These are phyloP conservation scores for Drosophila rhopaloa DNA, from an alignment of 1,140 invertebrate species.

Conservation along the genomic window DNA sequence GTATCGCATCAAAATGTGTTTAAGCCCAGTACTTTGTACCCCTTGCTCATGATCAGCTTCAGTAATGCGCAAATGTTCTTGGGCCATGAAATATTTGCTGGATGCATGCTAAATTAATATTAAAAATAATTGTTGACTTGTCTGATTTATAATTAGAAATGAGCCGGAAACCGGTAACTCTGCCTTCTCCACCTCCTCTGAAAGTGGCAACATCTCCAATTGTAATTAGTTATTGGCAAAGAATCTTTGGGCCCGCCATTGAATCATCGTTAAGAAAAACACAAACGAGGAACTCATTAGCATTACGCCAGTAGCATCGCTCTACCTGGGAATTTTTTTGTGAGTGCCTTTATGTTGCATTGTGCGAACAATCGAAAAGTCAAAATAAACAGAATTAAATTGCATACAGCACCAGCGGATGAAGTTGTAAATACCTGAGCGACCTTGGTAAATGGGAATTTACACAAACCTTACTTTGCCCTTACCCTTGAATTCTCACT, in stretches of 20 bases:
- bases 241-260: constrained; percentile 43
- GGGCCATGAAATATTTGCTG: constrained; percentile 48
- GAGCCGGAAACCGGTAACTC: constrained; percentile 71
- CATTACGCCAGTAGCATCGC: constrained; percentile 42
- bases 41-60: constrained; percentile 6
- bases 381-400: constrained; percentile 78
- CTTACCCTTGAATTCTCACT: constrained; percentile 26
- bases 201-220: constrained; percentile 43
- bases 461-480: constrained; percentile 10
- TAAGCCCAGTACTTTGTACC: constrained; percentile 5
- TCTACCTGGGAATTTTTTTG: constrained; percentile 41
- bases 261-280: constrained; percentile 64
- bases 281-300: constrained; percentile 73
- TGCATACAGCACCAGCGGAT: constrained; percentile 49
- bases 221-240: constrained; percentile 63
- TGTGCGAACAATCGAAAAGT: constrained; percentile 78
- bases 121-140: constrained; percentile 68
- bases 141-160: constrained; percentile 74
- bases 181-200: neutral
- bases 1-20: constrained; percentile 27
- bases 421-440: constrained; percentile 65
- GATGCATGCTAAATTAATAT: constrained; percentile 70
- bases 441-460: constrained; percentile 64
- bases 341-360: constrained; percentile 31
- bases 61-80: constrained; percentile 58